Percentiles rank a stretch among this genome's conserved stretches.
Conservation (phyloP, 2,113 vertebrate genomes). For the Hippocampus zosterae region DNA sequence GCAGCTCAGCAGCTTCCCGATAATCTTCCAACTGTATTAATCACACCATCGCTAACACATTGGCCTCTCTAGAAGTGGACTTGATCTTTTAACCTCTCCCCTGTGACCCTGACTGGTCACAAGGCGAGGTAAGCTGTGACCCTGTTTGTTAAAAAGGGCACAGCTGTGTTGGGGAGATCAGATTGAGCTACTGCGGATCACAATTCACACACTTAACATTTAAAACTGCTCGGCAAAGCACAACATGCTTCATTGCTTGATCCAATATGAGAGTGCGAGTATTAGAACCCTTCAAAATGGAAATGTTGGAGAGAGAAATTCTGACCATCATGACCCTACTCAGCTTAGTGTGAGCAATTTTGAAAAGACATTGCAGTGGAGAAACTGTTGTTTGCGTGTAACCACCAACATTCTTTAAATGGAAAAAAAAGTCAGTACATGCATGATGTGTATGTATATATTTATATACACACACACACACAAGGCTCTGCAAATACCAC, state of each 20-base stretch:
- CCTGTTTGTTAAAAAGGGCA: conserved; percentile 36
- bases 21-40: conserved; percentile 31
- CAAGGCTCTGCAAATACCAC: no score
- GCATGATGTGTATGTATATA: no score
- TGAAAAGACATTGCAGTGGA: neutral
- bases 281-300: neutral
- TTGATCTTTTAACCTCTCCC: conserved; percentile 56
- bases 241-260: conserved; percentile 43
- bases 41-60: conserved; percentile 12
- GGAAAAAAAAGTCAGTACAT: neutral
- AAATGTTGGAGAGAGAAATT: neutral
- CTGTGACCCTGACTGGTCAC: conserved; percentile 49
- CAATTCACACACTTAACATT: conserved; percentile 49
- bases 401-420: neutral
- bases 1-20: conserved; percentile 10
- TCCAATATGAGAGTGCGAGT: no score
- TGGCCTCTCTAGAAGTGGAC: conserved; percentile 64
- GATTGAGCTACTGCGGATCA: conserved; percentile 45
- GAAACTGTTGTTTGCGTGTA: neutral
- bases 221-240: conserved; percentile 31
- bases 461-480: no score
- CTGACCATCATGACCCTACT: neutral
- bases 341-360: neutral
- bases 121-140: conserved; percentile 55
- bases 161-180: conserved; percentile 55